Evolutionary conservation across 2,113 vertebrate species (phyloP).

Genomic region (Elgaria multicarinata): DNA sequence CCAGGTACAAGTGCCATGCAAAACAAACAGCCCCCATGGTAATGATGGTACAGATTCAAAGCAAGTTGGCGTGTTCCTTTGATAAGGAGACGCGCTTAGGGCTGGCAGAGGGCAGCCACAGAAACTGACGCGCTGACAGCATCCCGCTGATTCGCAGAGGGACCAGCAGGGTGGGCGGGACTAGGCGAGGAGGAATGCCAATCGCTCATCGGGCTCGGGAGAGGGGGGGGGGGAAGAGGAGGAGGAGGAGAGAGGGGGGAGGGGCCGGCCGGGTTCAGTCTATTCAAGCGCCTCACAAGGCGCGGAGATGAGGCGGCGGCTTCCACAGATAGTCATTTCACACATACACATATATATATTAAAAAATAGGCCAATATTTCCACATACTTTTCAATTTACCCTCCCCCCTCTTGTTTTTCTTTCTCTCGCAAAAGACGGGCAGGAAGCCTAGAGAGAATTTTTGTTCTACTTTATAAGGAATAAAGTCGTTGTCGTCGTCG

Average conservation of each 20-base stretch:
- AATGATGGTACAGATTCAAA: slow-evolving; percentile 76
- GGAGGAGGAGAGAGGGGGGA: neutral
- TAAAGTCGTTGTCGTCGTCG: no score
- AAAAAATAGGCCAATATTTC: neutral
- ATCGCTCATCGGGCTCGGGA: neutral
- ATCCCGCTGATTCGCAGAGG: slow-evolving; percentile 82
- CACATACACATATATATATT: no score
- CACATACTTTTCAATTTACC: neutral
- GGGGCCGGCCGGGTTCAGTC: no score
- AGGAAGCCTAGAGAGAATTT: neutral
- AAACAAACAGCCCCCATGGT: slow-evolving; percentile 85
- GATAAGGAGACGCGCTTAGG: slow-evolving; percentile 77
- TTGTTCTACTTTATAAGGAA: neutral
- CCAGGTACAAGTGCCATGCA: slow-evolving; percentile 83
- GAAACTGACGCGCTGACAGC: slow-evolving; percentile 77
- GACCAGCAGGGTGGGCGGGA: slow-evolving; percentile 57
- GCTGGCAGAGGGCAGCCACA: slow-evolving; percentile 69
- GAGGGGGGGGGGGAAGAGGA: neutral
- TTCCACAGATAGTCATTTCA: neutral
- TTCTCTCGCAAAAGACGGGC: neutral
- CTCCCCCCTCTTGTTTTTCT: no score
- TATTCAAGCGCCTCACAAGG: no score
- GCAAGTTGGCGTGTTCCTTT: slow-evolving; percentile 73
- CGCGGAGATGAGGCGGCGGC: no score
- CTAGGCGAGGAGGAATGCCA: neutral